A percentile compares a stretch with the other conserved stretches of the same genome.
These are phyloP conservation scores for Odobenus rosmarus DNA, from an alignment of 2,113 vertebrate genomes.

Conservation along the genomic window DNA sequence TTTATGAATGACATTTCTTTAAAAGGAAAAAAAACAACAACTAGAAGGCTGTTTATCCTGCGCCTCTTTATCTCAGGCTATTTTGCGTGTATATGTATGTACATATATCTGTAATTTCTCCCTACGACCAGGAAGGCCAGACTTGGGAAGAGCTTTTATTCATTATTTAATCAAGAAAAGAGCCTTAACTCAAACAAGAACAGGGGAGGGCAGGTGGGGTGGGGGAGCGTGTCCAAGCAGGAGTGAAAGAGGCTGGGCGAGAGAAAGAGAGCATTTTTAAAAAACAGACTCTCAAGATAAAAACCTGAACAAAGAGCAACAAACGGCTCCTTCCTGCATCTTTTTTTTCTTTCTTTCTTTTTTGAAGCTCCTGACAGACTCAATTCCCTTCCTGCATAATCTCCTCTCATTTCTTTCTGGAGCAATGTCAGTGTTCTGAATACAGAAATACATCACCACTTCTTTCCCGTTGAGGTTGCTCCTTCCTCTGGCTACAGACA, in stretches of 20 bases:
- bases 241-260: neutral
- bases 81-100: conserved; percentile 70
- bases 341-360: conserved; percentile 11
- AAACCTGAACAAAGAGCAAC: conserved; percentile 75
- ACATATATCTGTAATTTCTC: conserved; percentile 71
- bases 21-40: neutral
- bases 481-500: neutral
- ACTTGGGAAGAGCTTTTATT: conserved; percentile 65
- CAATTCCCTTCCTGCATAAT: conserved; percentile 67
- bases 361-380: conserved; percentile 69
- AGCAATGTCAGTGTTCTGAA: conserved; percentile 35
- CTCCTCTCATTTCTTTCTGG: conserved; percentile 62
- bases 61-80: conserved; percentile 51
- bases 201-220: neutral
- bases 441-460: conserved; percentile 30
- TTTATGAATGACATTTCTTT: conserved; percentile 53
- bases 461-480: neutral
- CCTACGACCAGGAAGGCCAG: conserved; percentile 49
- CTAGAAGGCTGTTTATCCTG: conserved; percentile 57
- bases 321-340: conserved; percentile 55
- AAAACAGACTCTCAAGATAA: conserved; percentile 73
- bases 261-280: conserved; percentile 61
- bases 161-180: conserved; percentile 78
- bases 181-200: conserved; percentile 67
- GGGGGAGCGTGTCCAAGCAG: neutral